phyloP scores from a whole-genome alignment of 2,888 invertebrate genomes.

The Trissonchulus sp. region DNA sequence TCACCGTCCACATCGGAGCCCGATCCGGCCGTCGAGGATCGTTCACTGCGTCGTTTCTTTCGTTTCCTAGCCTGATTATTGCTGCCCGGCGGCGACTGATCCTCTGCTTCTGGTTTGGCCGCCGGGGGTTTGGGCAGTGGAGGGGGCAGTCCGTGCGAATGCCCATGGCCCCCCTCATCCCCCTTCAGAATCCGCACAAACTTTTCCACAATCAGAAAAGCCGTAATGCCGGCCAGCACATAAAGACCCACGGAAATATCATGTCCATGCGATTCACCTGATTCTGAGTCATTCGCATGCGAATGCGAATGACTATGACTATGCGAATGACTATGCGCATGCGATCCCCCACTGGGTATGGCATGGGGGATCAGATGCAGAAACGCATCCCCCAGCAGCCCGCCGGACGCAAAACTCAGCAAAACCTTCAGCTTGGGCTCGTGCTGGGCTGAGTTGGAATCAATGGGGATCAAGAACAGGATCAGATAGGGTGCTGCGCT shows the following conservation, averaged over 20 bases:
- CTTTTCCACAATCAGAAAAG: conserved; percentile 89
- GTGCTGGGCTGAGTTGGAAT: conserved; percentile 69
- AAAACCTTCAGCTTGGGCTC: conserved; percentile 76
- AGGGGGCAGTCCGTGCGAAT: conserved; percentile 54
- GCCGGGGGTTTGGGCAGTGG: conserved; percentile 25
- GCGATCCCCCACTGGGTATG: conserved; percentile 44
- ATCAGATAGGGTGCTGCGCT: conserved; percentile 90
- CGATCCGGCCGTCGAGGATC: background rate
- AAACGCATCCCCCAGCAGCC: conserved; percentile 95
- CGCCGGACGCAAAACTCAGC: conserved; percentile 55
- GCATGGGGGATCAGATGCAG: conserved; percentile 97
- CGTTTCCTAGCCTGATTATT: background rate
- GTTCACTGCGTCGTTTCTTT: conserved; percentile 4
- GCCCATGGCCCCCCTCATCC: conserved; percentile 65
- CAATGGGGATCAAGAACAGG: conserved; percentile 82
- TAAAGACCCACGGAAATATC: conserved; percentile 74
- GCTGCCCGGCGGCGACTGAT: background rate
- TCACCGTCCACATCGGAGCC: background rate
- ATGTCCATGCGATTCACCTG: conserved; percentile 53
- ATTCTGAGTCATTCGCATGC: conserved; percentile 58
- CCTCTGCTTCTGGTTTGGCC: background rate
- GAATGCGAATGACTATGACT: conserved; percentile 49
- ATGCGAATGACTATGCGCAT: conserved; percentile 47
- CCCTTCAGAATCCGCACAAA: conserved; percentile 73
- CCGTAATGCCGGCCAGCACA: conserved; percentile 84